Evolutionary conservation across 2,888 invertebrate genomes (phyloP), one percentile per base, ranked within the genome.

Genomic region (Neoascia interrupta): DNA sequence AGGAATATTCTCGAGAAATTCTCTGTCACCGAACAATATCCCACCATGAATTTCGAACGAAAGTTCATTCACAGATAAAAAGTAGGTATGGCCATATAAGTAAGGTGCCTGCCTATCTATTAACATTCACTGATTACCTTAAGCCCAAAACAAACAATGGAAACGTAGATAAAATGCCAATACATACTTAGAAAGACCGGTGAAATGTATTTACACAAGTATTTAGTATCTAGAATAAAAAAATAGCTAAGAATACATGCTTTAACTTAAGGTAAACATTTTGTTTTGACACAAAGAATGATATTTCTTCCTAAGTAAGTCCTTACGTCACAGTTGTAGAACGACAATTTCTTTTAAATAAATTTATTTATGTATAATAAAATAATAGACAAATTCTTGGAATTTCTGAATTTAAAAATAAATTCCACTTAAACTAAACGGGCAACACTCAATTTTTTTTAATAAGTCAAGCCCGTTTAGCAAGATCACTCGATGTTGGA

Each of bases 341-440:
- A n/a, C n/a, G n/a, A n/a, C n/a, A n/a, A 31, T 6, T 31, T 31
- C 8, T n/a, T 31, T 31, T 6, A 31, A 31, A n/a, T n/a, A n/a
- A n/a, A 31, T 6, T 3, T 31, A 3, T n/a, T 31, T 4, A n/a
- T 6, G 31, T 31, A 41, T 41, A 28, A 69, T 13, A 47, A 34
- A 36, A 19, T 68, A 11, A 56, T n/a, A 23, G 58, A 4, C 8
- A 21, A 58, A 70, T 72, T 43, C 23, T 15, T 45, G n/a, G 60
- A 61, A 68, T 61, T 39, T 23, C 13, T 60, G 13, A 11, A 34
- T 61, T 61, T 54, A 68, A 47, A 68, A 68, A 74, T 74, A 58
- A 53, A 28, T 13, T 31, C 31, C 60, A 51, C 16, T 37, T 31
- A 37, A 28, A 45, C 26, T 5, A 15, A 51, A 26, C 31, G 39